Percentiles rank a stretch among this genome's conserved stretches.
Evolutionary conservation across 2,888 invertebrate species (phyloP).

Genomic region (Omphaloscelis lunosa): DNA sequence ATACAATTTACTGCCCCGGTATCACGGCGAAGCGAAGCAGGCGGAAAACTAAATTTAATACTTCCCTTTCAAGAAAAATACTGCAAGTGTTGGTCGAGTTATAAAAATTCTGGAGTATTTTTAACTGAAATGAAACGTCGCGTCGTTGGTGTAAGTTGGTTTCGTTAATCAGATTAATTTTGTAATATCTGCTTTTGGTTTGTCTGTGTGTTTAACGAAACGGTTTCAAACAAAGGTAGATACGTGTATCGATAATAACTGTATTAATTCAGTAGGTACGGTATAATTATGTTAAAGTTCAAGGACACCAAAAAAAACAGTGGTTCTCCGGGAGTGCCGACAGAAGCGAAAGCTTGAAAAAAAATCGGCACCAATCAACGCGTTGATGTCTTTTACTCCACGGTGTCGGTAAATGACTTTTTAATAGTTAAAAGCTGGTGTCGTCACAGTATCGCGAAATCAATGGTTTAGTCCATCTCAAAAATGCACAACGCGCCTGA

Average conservation of each 20-base stretch:
- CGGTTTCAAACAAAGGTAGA: background rate
- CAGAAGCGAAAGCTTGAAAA: no score
- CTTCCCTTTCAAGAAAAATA: slow-evolving; percentile 58
- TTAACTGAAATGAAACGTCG: slow-evolving; percentile 29
- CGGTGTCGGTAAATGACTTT: no score
- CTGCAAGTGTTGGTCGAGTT: slow-evolving; percentile 40
- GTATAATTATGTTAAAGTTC: background rate
- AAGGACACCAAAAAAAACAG: background rate
- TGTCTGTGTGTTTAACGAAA: background rate
- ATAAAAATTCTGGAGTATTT: slow-evolving; percentile 46
- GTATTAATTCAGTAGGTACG: background rate
- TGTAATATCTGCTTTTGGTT: background rate
- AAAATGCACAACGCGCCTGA: no score
- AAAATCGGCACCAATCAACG: no score
- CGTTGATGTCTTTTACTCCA: no score
- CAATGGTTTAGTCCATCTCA: no score
- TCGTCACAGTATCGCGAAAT: no score
- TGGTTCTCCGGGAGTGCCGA: no score
- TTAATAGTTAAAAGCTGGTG: no score
- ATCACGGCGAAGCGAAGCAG: slow-evolving; percentile 44
- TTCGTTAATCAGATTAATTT: background rate
- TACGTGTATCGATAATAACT: background rate
- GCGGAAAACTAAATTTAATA: slow-evolving; percentile 61
- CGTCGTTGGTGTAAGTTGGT: background rate
- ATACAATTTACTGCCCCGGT: slow-evolving; percentile 56